Evolutionary conservation across 2,888 invertebrate genomes (phyloP).

Genomic region (Branchellion lobata): DNA sequence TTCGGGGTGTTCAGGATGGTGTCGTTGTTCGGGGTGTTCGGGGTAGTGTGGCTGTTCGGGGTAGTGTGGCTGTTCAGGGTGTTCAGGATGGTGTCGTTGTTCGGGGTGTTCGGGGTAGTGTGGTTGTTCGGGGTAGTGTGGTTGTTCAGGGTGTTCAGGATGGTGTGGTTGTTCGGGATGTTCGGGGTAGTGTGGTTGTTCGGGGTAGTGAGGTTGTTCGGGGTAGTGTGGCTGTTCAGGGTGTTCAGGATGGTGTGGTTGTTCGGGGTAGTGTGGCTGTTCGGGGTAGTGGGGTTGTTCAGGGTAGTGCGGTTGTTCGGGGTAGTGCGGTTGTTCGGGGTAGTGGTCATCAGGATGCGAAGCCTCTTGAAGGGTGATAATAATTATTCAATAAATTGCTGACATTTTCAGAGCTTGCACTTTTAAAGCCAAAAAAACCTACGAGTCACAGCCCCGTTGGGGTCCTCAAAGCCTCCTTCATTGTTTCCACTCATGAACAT

Average conservation of each 20-base stretch:
- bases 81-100: no score
- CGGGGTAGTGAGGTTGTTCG: background rate
- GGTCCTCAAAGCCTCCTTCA: background rate
- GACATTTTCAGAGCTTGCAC: no score
- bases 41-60: background rate
- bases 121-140: conserved; percentile 1
- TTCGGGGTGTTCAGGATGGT: no score
- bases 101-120: no score
- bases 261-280: background rate
- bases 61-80: conserved; percentile 10
- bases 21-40: no score
- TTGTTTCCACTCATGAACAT: conserved; percentile 78
- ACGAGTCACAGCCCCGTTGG: background rate
- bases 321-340: background rate
- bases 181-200: background rate
- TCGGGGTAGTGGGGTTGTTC: background rate
- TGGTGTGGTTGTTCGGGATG: background rate
- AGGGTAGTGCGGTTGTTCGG: background rate
- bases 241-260: conserved; percentile 16
- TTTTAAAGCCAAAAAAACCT: no score
- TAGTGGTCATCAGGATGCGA: background rate
- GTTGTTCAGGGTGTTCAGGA: conserved; percentile 21
- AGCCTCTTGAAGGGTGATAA: no score
- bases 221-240: background rate
- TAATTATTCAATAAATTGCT: no score